A percentile compares a stretch with the other conserved stretches of the same genome.
Conservation (phyloP, 2,888 invertebrate genomes). For the Glaucopsyche alexis region DNA sequence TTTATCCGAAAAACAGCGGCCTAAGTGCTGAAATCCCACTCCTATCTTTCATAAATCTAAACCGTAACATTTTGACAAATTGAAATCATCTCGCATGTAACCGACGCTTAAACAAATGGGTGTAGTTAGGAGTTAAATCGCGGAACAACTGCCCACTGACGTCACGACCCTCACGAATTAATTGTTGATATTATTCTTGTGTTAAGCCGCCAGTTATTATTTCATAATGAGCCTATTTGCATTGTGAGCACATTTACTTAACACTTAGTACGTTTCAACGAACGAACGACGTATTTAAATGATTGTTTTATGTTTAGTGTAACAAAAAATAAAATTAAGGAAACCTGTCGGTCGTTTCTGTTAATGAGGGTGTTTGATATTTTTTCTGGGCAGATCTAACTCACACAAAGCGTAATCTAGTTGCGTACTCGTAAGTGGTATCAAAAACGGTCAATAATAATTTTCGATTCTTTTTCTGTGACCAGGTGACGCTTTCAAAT, state of each 20-base stretch:
- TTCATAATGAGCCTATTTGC: background rate
- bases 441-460: no score
- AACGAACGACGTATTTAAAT: background rate
- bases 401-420: no score
- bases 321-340: no score
- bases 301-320: background rate
- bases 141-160: background rate
- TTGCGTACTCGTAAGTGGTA: no score
- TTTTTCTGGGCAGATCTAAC: no score
- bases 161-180: background rate
- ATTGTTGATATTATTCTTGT: conserved; percentile 6
- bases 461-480: no score
- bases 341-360: no score
- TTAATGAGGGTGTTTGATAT: no score
- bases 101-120: background rate
- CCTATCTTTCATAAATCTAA: no score
- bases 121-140: conserved; percentile 15
- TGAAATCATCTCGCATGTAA: background rate
- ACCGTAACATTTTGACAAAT: background rate
- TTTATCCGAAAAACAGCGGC: no score
- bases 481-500: no score
- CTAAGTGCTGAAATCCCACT: no score
- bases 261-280: background rate
- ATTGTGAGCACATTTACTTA: background rate
- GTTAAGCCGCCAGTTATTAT: conserved; percentile 6